These are phyloP conservation scores for Hydractinia echinata DNA, from an alignment of 30 jellyfish, hydroid and myxozoan species.

Conservation along the genomic window DNA sequence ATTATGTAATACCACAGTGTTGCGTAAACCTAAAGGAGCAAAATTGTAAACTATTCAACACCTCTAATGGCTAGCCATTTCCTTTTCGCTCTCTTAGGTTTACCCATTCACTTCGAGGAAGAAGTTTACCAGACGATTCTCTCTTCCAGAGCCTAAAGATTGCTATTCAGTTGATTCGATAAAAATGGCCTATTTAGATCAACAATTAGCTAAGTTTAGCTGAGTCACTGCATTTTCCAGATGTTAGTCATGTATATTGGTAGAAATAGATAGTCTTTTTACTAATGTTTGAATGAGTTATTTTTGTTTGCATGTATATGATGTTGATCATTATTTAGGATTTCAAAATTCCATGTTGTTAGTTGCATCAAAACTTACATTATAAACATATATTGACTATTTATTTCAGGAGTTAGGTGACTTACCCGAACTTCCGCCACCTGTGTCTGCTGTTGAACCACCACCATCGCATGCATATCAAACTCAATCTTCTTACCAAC, in stretches of 20 bases:
- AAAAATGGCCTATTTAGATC: constrained; percentile 35
- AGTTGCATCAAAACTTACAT: background rate
- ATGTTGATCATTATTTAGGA: too few species aligned
- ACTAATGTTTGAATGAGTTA: too few species aligned
- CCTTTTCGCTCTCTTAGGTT: background rate
- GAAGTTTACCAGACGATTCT: background rate
- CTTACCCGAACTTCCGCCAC: constrained; percentile 26
- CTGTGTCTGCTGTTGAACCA: constrained; percentile 36
- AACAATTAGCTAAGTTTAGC: constrained; percentile 39
- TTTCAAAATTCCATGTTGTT: background rate
- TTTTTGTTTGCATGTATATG: too few species aligned
- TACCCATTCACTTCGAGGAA: background rate
- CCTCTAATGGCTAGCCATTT: background rate
- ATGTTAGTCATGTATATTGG: too few species aligned
- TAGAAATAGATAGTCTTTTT: too few species aligned
- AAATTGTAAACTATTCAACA: too few species aligned
- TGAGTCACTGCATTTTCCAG: too few species aligned
- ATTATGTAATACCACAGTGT: background rate
- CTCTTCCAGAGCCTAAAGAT: constrained; percentile 13
- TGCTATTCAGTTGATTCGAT: constrained; percentile 53
- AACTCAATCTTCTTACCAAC: constrained; percentile 2
- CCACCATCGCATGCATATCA: constrained; percentile 13
- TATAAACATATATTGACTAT: background rate
- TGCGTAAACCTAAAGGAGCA: constrained; percentile 18
- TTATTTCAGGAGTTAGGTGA: constrained; percentile 36